phyloP scores from a whole-genome alignment of 1,140 invertebrate species.

The Drosophila pseudoobscura region DNA sequence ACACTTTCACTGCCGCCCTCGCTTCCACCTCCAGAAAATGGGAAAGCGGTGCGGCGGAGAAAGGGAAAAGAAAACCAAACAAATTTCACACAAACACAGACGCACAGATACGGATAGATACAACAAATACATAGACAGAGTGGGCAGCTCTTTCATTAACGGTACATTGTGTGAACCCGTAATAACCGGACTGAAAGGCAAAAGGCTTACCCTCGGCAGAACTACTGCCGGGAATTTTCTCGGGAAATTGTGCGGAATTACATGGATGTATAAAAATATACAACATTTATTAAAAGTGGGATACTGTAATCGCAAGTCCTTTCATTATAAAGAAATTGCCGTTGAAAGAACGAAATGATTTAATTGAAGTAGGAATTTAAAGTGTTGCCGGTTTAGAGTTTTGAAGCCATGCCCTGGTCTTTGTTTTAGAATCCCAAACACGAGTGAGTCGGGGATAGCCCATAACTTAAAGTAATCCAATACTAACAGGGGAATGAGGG shows the following conservation, averaged over 20 bases:
- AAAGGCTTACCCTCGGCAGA: constrained; percentile 24
- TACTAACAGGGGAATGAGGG: no score
- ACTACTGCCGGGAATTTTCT: constrained; percentile 28
- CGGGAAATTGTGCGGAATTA: constrained; percentile 22
- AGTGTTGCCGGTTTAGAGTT: no score
- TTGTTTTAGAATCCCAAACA: no score
- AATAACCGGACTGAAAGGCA: constrained; percentile 41
- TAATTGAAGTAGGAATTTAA: background rate
- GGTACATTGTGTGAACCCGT: constrained; percentile 42
- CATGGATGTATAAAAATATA: background rate
- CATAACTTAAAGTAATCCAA: no score
- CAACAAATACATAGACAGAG: constrained; percentile 22
- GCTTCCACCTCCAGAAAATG: no score
- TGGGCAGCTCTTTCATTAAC: constrained; percentile 56
- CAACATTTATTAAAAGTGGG: constrained; percentile 12
- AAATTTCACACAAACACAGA: constrained; percentile 28
- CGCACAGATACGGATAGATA: background rate
- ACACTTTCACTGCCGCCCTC: constrained; percentile 63
- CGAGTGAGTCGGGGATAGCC: no score
- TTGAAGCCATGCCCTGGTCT: no score
- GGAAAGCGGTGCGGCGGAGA: background rate
- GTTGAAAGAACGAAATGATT: background rate
- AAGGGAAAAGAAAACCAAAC: constrained; percentile 44
- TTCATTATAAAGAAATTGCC: constrained; percentile 3
- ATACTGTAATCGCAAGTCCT: no score